Evolutionary conservation across 2,888 invertebrate species (phyloP), one percentile per base, ranked within the genome.

Genomic region (Hololepta plana): DNA sequence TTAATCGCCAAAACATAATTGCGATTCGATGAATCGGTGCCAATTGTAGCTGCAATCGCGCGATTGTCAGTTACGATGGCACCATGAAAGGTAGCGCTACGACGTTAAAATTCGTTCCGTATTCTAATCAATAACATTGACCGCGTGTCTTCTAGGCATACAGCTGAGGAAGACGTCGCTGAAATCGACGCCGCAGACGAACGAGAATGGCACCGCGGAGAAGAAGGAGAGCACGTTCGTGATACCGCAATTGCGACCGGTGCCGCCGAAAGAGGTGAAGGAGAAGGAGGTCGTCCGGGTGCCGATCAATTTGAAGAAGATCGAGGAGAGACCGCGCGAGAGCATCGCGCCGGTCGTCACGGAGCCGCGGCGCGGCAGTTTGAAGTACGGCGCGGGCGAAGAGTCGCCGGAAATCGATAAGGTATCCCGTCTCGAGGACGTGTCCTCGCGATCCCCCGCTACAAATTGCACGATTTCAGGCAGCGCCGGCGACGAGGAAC

Each of bases 201-300:
- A 52, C 35, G 50, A 44, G 1, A 47, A 45, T 29, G 50, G 52
- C 35, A 52, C 53, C 36, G 54, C 32, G 17, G 32, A 28, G 11
- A 7, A 9, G 8, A 49, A 52, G 34, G 47, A 49, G 27, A 43
- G 42, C 26, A 45, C 48, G 9, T 52, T 53, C 35, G 43, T 45
- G 19, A 47, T 44, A 28, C 53, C 53, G 3, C 45, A 44, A 27
- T 40, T 53, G 9, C 51, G 50, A 32, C 48, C 49, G 11, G 50
- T 53, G 3, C 51, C 49, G 6, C 46, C 46, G 10, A 45, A 48
- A 26, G 49, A 53, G 27, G 15, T n/a, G n/a, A n/a, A n/a, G n/a
- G n/a, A n/a, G n/a, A n/a, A n/a, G n/a, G n/a, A 45, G 15, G 50
- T 51, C 28, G 46, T 53, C 4, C 57, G 56, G 39, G 49, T 59